These are phyloP conservation scores for Gonatopus flavifemur DNA, from an alignment of 1,140 invertebrate species.

Conservation along the genomic window DNA sequence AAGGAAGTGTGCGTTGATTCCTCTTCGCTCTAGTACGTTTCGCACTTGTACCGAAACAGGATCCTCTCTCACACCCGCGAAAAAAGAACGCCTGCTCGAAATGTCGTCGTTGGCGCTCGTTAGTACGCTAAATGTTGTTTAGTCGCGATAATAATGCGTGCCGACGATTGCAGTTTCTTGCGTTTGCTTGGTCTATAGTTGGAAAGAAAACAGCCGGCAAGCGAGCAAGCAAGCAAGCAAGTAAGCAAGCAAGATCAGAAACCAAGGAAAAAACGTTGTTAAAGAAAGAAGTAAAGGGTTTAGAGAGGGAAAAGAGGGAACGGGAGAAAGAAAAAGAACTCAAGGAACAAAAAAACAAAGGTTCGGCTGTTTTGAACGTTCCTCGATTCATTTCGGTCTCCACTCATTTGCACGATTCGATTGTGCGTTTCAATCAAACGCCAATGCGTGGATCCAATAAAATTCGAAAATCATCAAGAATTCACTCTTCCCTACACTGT, in stretches of 20 bases:
- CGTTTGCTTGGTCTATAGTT: no score
- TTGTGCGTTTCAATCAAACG: no score
- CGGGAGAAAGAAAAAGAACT: background rate
- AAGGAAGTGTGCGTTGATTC: slow-evolving; percentile 25
- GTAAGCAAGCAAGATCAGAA: no score
- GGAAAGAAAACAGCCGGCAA: no score
- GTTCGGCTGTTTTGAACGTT: background rate
- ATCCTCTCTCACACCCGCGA: no score
- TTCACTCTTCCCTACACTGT: no score
- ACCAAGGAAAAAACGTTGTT: background rate
- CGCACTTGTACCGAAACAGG: slow-evolving; percentile 10
- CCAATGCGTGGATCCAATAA: no score
- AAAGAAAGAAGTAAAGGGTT: background rate
- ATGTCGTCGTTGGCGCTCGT: slow-evolving; percentile 18
- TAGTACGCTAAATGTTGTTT: slow-evolving; percentile 19
- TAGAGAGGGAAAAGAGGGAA: background rate
- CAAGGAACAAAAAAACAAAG: slow-evolving; percentile 1
- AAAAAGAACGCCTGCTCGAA: no score
- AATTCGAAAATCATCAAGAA: no score
- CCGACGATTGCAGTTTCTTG: slow-evolving; percentile 1
- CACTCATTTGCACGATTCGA: no score
- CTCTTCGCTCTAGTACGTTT: background rate
- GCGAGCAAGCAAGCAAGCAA: no score
- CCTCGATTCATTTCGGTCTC: background rate
- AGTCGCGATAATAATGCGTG: slow-evolving; percentile 28